Conservation (phyloP, 1,140 invertebrate genomes). For the Plectrocnemia conspersa region DNA sequence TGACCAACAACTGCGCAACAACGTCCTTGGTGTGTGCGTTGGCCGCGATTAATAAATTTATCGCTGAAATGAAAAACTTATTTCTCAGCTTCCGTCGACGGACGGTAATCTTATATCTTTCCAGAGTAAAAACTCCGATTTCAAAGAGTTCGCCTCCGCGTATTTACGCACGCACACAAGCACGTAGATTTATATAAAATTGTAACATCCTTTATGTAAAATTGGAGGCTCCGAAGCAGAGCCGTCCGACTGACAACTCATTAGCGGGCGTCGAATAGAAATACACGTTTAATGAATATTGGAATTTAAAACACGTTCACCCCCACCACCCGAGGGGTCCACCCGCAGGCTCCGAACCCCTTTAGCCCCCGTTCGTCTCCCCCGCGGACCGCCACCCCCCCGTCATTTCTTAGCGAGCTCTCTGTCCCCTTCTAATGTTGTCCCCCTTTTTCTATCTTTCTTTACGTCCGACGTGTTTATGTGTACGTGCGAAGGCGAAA, state of each 20-base stretch:
- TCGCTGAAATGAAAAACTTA: too few relatives aligned
- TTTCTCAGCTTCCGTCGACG: too few relatives aligned
- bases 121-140: too few relatives aligned
- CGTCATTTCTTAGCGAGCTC: conserved; percentile 33
- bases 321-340: conserved; percentile 18
- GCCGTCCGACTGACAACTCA: conserved; percentile 36
- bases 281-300: conserved; percentile 38
- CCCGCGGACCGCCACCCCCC: conserved; percentile 17
- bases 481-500: conserved; percentile 29
- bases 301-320: conserved; percentile 37
- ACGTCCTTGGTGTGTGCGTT: too few relatives aligned
- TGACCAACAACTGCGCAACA: too few relatives aligned
- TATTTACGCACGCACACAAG: too few relatives aligned
- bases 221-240: neutral
- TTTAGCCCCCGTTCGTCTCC: conserved; percentile 1
- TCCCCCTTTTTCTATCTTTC: conserved; percentile 37
- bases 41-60: too few relatives aligned
- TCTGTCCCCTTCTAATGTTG: conserved; percentile 37
- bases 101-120: too few relatives aligned
- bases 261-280: conserved; percentile 37
- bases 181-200: conserved; percentile 3
- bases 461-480: conserved; percentile 36
- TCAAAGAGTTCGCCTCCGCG: too few relatives aligned
- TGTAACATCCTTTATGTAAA: conserved; percentile 8
- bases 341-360: conserved; percentile 1